A percentile compares a stretch with the other conserved stretches of the same genome.
These are phyloP conservation scores for Camponotus vicinus DNA, from an alignment of 1,140 invertebrate species.

Conservation along the genomic window DNA sequence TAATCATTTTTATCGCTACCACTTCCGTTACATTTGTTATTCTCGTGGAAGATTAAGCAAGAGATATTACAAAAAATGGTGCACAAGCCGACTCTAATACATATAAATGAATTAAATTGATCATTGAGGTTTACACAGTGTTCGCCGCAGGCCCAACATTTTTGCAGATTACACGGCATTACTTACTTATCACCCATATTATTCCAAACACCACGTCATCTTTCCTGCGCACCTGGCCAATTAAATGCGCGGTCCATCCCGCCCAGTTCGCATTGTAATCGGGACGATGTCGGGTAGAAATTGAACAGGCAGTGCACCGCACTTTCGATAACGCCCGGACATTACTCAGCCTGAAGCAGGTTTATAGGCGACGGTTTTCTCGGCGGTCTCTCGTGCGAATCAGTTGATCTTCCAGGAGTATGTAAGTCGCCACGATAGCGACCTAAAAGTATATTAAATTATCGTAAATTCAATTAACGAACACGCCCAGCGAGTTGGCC, in stretches of 20 bases:
- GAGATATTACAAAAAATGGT: background rate
- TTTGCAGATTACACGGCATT: conserved; percentile 50
- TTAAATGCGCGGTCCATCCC: conserved; percentile 62
- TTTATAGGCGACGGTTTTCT: conserved; percentile 73
- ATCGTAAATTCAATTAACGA: conserved; percentile 85
- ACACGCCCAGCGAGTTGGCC: conserved; percentile 77
- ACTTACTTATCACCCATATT: conserved; percentile 54
- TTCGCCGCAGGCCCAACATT: background rate
- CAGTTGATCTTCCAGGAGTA: conserved; percentile 70
- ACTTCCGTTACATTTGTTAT: background rate
- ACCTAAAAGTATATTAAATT: conserved; percentile 83
- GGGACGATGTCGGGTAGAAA: conserved; percentile 70
- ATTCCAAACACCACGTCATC: conserved; percentile 54
- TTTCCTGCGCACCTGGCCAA: conserved; percentile 59
- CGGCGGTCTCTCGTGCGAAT: conserved; percentile 38
- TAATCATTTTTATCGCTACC: background rate
- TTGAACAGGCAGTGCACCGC: conserved; percentile 59
- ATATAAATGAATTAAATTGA: conserved; percentile 36
- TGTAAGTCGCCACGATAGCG: conserved; percentile 70
- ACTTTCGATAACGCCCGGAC: conserved; percentile 72
- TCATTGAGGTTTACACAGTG: conserved; percentile 23
- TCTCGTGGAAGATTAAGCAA: background rate
- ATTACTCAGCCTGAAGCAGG: conserved; percentile 73
- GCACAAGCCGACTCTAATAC: background rate
- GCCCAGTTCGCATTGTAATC: conserved; percentile 69